phyloP scores from a whole-genome alignment of 2,113 vertebrate genomes.

The Porphyrio hochstetteri region DNA sequence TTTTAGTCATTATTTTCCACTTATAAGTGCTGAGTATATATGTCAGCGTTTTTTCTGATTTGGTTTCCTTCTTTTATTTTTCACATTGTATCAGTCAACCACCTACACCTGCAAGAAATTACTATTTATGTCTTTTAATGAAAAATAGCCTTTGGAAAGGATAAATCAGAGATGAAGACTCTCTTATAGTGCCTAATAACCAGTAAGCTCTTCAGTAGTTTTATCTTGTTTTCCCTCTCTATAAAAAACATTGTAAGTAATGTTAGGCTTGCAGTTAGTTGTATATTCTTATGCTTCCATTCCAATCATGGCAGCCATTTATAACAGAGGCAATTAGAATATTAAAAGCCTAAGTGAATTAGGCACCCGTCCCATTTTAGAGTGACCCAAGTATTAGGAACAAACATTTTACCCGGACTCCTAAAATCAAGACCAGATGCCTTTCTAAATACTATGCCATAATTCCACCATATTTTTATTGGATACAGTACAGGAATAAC shows the following conservation, averaged over 20 bases:
- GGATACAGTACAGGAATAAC: constrained; percentile 20
- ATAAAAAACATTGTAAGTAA: neutral
- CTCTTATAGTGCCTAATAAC: neutral
- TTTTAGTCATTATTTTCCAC: neutral
- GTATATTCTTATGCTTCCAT: neutral
- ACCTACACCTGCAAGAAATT: neutral
- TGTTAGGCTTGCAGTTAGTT: neutral
- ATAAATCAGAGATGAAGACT: neutral
- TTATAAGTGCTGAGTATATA: neutral
- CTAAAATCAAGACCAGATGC: constrained; percentile 44
- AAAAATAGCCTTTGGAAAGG: neutral
- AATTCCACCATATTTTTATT: constrained; percentile 58
- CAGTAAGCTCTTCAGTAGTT: neutral
- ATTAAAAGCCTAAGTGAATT: neutral
- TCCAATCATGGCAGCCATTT: neutral
- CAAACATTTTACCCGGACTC: neutral
- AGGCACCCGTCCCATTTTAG: neutral
- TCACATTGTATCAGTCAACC: neutral
- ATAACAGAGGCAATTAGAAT: neutral
- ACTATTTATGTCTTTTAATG: neutral
- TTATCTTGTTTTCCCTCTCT: neutral
- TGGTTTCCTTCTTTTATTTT: neutral
- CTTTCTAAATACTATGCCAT: neutral
- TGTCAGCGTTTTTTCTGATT: neutral
- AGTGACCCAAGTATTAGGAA: neutral